These are phyloP conservation scores for Panzeria rudis DNA, from an alignment of 2,888 invertebrate species.

Conservation along the genomic window DNA sequence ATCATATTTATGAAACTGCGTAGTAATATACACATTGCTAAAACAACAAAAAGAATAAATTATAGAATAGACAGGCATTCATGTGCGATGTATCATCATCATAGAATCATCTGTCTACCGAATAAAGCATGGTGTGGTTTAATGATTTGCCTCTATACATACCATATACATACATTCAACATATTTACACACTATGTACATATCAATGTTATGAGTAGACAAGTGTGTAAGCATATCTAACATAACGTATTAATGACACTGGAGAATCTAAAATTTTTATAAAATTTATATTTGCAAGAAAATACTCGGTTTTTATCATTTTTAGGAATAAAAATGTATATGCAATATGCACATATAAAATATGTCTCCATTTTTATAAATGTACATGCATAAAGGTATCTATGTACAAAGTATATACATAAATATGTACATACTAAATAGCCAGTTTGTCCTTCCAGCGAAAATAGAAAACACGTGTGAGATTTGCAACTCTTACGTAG, in stretches of 20 bases:
- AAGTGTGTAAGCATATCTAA: too few relatives aligned
- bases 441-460: slow-evolving; percentile 10
- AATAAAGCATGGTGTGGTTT: slow-evolving; percentile 38
- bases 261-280: too few relatives aligned
- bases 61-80: slow-evolving; percentile 31
- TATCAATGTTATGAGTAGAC: neutral
- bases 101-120: slow-evolving; percentile 30
- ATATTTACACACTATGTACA: slow-evolving; percentile 1
- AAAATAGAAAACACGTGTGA: slow-evolving; percentile 58
- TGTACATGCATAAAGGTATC: neutral
- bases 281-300: too few relatives aligned
- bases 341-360: neutral
- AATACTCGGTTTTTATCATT: too few relatives aligned
- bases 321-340: too few relatives aligned
- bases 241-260: too few relatives aligned
- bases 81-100: slow-evolving; percentile 43
- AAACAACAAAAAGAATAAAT: slow-evolving; percentile 18
- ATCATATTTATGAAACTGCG: slow-evolving; percentile 38
- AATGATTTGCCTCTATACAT: neutral
- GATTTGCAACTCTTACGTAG: neutral
- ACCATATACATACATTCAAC: neutral
- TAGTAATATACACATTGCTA: slow-evolving; percentile 34
- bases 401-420: neutral
- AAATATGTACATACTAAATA: neutral
- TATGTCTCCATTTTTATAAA: neutral